phyloP scores from a whole-genome alignment of 2,888 invertebrate genomes.

The Laspeyria flexula region DNA sequence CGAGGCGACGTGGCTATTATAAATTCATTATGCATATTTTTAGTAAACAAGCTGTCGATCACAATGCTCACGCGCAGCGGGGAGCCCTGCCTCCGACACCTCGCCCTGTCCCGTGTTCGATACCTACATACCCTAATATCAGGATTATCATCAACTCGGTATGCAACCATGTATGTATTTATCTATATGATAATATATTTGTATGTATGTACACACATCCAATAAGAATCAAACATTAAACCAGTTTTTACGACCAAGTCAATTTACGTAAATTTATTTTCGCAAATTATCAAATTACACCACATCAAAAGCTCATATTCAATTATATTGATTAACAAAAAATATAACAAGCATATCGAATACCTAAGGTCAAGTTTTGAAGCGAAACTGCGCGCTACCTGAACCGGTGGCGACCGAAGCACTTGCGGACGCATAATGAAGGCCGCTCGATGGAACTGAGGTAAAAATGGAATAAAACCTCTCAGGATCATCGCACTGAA shows the following conservation, averaged over 20 bases:
- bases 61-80: constrained; percentile 81
- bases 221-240: constrained; percentile 56
- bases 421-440: constrained; percentile 80
- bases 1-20: constrained; percentile 74
- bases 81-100: constrained; percentile 76
- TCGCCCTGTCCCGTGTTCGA: constrained; percentile 57
- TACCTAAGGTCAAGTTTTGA: constrained; percentile 82
- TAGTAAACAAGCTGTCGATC: constrained; percentile 86
- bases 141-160: constrained; percentile 61
- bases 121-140: constrained; percentile 66
- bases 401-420: constrained; percentile 74
- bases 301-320: constrained; percentile 77
- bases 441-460: constrained; percentile 75
- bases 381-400: constrained; percentile 78
- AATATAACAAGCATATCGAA: constrained; percentile 78
- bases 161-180: constrained; percentile 40
- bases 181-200: constrained; percentile 21
- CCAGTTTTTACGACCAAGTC: constrained; percentile 64
- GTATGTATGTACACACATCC: constrained; percentile 36
- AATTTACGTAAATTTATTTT: constrained; percentile 68
- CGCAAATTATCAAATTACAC: constrained; percentile 80
- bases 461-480: constrained; percentile 78
- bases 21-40: constrained; percentile 87
- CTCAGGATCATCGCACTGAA: constrained; percentile 80
- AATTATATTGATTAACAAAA: constrained; percentile 74